Percentiles rank a stretch among this genome's conserved stretches.
Conservation (phyloP, 2,113 vertebrate genomes). For the Cinclus cinclus region DNA sequence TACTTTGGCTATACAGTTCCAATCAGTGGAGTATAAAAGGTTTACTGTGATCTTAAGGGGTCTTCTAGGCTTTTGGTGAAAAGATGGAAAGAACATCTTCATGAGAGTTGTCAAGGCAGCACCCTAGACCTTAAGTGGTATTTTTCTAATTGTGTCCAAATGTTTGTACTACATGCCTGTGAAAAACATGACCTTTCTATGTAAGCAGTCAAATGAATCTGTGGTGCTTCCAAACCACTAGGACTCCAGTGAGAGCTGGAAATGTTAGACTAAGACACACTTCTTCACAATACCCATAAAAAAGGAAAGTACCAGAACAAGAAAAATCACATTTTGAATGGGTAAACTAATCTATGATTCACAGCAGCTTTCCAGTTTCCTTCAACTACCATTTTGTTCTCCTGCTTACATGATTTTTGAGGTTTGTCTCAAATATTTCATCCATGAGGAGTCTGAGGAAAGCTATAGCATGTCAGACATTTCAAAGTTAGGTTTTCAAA, state of each 20-base stretch:
- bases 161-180: not conserved
- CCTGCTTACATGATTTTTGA: not conserved
- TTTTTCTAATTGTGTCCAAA: not conserved
- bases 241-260: not conserved
- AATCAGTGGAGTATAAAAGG: not conserved
- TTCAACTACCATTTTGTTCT: not conserved
- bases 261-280: not conserved
- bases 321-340: not conserved
- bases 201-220: not conserved
- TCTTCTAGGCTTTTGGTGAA: not conserved
- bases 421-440: not conserved
- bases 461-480: not conserved
- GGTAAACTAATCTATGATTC: not conserved
- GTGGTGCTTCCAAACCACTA: not conserved
- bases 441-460: not conserved
- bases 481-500: constrained; percentile 1
- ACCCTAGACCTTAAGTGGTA: not conserved
- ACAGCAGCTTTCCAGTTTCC: not conserved
- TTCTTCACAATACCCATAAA: not conserved
- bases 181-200: not conserved
- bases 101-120: not conserved
- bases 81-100: not conserved
- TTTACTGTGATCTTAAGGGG: not conserved
- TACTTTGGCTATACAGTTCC: not conserved
- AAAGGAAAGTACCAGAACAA: not conserved